Conservation (phyloP, 2,797 vertebrate species). For the Hemibagrus guttatus region DNA sequence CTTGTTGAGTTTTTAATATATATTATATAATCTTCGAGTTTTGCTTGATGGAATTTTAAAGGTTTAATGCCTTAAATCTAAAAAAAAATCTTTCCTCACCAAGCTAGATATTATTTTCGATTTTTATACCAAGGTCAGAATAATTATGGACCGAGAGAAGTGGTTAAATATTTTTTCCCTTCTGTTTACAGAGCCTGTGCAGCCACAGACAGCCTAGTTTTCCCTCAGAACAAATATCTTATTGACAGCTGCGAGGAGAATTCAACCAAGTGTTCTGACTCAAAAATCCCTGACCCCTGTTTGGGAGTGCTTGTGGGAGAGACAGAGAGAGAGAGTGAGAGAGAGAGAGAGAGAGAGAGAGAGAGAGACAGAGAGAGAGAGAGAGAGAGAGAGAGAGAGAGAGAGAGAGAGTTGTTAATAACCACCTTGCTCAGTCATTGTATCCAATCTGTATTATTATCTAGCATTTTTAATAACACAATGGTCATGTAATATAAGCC, state of each 20-base stretch:
- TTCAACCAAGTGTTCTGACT: neutral
- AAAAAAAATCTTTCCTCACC: neutral
- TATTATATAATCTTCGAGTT: neutral
- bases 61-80: neutral
- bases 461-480: neutral
- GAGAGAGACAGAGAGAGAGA: neutral
- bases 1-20: neutral
- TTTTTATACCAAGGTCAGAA: neutral
- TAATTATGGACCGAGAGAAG: neutral
- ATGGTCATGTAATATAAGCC: constrained; percentile 6
- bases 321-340: neutral
- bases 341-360: constrained; percentile 9
- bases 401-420: neutral
- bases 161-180: neutral
- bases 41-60: neutral
- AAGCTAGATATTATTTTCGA: neutral
- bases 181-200: neutral
- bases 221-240: neutral
- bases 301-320: neutral
- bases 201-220: neutral
- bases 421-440: neutral
- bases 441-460: constrained; percentile 18
- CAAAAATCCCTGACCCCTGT: neutral
- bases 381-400: neutral
- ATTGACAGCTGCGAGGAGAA: neutral